These are phyloP conservation scores for Elanus axillaris DNA, from an alignment of 2,113 vertebrate genomes.

Conservation along the genomic window DNA sequence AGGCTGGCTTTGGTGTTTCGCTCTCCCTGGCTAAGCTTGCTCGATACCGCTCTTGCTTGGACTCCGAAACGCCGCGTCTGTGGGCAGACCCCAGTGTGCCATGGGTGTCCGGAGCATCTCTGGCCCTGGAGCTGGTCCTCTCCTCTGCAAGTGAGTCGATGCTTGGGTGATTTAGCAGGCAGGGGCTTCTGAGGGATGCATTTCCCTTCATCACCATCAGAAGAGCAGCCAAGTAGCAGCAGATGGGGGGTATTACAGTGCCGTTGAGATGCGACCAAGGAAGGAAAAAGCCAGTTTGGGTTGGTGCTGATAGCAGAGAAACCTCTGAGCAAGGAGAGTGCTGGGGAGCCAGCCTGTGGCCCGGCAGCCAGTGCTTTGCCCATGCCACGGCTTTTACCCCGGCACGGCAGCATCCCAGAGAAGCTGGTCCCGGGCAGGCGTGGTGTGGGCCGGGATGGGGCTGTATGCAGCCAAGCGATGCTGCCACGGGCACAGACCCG, in stretches of 20 bases:
- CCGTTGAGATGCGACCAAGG: neutral
- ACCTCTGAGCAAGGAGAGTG: neutral
- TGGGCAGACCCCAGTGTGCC: neutral
- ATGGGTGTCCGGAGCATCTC: neutral
- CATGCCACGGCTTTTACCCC: neutral
- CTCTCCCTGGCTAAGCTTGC: neutral
- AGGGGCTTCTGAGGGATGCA: neutral
- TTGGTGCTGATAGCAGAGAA: neutral
- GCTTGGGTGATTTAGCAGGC: neutral
- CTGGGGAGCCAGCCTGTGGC: neutral
- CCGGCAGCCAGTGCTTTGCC: neutral
- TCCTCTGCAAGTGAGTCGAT: accelerated
- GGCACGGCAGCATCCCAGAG: neutral
- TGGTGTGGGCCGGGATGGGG: accelerated
- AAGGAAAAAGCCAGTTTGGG: neutral
- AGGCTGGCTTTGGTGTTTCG: neutral
- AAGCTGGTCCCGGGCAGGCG: accelerated
- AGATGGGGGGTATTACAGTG: accelerated
- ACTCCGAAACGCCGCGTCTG: accelerated
- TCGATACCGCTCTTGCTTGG: accelerated
- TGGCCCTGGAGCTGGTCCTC: neutral
- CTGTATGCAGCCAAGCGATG: accelerated
- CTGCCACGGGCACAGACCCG: accelerated
- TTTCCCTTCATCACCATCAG: neutral
- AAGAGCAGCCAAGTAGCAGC: neutral